Base-by-base conservation (phyloP, 1,140 invertebrate species). In the Scaptodrosophila lebanonensis region DNA sequence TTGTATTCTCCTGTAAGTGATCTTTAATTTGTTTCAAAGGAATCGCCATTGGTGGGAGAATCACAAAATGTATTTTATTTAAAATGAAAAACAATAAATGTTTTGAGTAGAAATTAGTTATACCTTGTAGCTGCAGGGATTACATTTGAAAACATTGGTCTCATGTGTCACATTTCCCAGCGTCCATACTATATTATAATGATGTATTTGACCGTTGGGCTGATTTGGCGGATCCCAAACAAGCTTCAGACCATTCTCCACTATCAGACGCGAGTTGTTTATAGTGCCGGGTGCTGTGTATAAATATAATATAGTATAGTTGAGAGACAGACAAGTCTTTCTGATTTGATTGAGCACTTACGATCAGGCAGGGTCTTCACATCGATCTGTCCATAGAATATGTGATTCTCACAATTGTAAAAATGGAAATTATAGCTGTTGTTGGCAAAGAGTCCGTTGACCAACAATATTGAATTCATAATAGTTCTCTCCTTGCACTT, bases 101-200 rank as follows among this genome's bases (percentile, higher is more conserved):
- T 22, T 7, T 25, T 13, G 8, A 16, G 20, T n/a, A n/a, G n/a
- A n/a, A n/a, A n/a, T n/a, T n/a, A n/a, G n/a, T n/a, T 38, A 7
- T 47, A 82, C 83, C 73, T 77, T 85, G 47, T 64, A 85, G 2
- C 39, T 67, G 40, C 83, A 85, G 1, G 1, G 1, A 3, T 39
- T 51, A 36, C 84, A 85, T 12, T 77, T 67, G 2, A 63, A 36
- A 2, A 86, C 76, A 47, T 79, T 84, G 2, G 67, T 62, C 52
- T 85, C 76, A 8, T 84, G 66, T 0, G 85, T 86, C 7, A 75
- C 69, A 70, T 86, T 86, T 16, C 70, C 76, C 51, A 86, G 22
- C 0, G 79, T 84, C 83, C 83, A 86, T 6, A 68, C 30, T 4
- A 86, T 83, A 22, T 75, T 77, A n/a, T 86, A 86, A 30, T 85